phyloP scores from a whole-genome alignment of 2,888 invertebrate species.

The Troilus luridus region DNA sequence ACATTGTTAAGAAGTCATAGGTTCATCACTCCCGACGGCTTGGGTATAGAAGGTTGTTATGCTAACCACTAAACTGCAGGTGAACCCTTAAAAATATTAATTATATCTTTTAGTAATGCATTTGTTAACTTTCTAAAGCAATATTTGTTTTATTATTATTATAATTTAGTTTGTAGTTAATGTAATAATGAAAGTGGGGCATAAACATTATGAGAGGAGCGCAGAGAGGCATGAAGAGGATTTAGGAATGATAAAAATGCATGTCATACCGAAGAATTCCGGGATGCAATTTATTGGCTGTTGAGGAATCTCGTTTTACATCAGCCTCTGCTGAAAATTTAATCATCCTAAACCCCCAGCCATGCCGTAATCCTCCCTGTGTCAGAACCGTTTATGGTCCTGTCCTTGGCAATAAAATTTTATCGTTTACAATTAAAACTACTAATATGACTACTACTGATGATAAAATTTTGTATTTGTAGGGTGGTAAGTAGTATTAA shows the following conservation, averaged over 20 bases:
- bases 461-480: too few relatives aligned
- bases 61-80: too few relatives aligned
- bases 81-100: too few relatives aligned
- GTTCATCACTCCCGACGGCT: too few relatives aligned
- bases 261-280: constrained; percentile 17
- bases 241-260: constrained; percentile 2
- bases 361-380: background rate
- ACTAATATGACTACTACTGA: too few relatives aligned
- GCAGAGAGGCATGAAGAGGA: background rate
- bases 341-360: background rate
- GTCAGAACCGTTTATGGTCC: background rate
- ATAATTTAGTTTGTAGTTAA: too few relatives aligned
- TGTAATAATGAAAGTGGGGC: background rate
- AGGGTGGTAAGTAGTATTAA: too few relatives aligned
- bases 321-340: background rate
- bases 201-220: background rate
- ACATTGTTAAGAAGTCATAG: too few relatives aligned
- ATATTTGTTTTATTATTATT: too few relatives aligned
- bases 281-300: constrained; percentile 34
- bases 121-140: too few relatives aligned
- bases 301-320: constrained; percentile 9
- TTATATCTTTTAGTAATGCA: too few relatives aligned
- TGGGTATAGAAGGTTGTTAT: too few relatives aligned
- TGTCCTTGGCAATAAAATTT: background rate
- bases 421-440: background rate